Percentiles rank a stretch among this genome's conserved stretches.
Conservation (phyloP, 2,113 vertebrate genomes). For the Furnarius figulus region DNA sequence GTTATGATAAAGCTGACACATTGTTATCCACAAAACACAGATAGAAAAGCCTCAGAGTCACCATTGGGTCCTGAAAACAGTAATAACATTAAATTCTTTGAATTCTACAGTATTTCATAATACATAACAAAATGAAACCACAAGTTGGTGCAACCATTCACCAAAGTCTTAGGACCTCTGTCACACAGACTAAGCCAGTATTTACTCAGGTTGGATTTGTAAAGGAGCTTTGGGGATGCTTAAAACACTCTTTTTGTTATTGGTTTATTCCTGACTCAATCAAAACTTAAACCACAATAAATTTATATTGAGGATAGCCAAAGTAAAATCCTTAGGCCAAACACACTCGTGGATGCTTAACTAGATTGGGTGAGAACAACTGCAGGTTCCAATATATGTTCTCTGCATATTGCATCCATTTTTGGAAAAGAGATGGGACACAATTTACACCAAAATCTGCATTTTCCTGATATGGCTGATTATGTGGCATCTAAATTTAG, state of each 20-base stretch:
- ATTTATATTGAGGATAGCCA: background rate
- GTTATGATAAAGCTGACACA: background rate
- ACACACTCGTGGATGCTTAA: background rate
- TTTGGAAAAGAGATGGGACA: background rate
- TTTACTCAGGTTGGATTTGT: background rate
- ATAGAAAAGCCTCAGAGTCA: background rate
- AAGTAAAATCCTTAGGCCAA: background rate
- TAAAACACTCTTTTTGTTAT: background rate
- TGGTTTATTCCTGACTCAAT: background rate
- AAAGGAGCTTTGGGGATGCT: background rate
- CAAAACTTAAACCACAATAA: background rate
- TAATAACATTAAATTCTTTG: background rate
- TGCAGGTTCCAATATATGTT: background rate
- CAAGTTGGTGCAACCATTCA: background rate
- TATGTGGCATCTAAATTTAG: slow-evolving; percentile 13
- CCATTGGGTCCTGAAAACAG: background rate
- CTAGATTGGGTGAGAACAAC: background rate
- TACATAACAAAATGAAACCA: background rate
- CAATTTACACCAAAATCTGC: background rate
- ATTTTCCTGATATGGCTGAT: slow-evolving; percentile 12
- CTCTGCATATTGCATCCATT: background rate
- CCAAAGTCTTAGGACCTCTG: background rate
- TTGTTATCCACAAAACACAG: background rate
- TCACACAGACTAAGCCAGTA: background rate
- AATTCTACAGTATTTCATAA: background rate